Base-by-base conservation (phyloP, 2,113 vertebrate species). In the Leptobrachium leishanense region DNA sequence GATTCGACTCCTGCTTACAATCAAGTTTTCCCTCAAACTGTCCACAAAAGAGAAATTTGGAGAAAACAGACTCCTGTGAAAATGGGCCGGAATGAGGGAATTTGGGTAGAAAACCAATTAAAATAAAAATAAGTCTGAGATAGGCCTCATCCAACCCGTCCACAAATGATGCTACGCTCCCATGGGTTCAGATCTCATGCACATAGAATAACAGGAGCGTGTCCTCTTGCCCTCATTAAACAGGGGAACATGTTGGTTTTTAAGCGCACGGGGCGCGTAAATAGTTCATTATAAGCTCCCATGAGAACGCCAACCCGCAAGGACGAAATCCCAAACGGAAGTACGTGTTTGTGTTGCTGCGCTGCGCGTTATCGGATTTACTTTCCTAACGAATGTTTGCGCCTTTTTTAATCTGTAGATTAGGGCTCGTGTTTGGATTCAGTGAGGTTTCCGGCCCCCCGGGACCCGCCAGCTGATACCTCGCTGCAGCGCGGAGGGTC, bases 131-230 rank as follows among this genome's bases (percentile, higher is more conserved):
- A 50, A 50, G 8, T 50, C 55, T 15, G 55, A 3, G 55, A 57
- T 66, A 12, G 66, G 40, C 15, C 31, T 3, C 12, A 54, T 65
- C 57, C 13, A 72, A 65, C 41, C 3, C 1, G 44, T 13, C 12
- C n/a, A 55, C 39, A 15, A 57, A 55, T 43, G 43, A 55, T 50
- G 59, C 31, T 72, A 43, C 12, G 39, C 72, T 79, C 77, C 43
- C 77, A 79, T 66, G 77, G 65, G 77, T 79, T 79, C 77, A 79
- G 43, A 62, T 68, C 72, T 50, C 64, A n/a, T 43, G 12, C 69
- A 55, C 65, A 72, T 43, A 79, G 62, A 72, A 79, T 31, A 72
- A 79, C 62, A 79, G 43, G 46, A 57, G 68, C 50, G 31, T 64
- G 63, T 76, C 7, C 55, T 63, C 42, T 57, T 50, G 54, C 41